phyloP scores from a whole-genome alignment of 2,113 vertebrate genomes.

The Glaucomys volans region DNA sequence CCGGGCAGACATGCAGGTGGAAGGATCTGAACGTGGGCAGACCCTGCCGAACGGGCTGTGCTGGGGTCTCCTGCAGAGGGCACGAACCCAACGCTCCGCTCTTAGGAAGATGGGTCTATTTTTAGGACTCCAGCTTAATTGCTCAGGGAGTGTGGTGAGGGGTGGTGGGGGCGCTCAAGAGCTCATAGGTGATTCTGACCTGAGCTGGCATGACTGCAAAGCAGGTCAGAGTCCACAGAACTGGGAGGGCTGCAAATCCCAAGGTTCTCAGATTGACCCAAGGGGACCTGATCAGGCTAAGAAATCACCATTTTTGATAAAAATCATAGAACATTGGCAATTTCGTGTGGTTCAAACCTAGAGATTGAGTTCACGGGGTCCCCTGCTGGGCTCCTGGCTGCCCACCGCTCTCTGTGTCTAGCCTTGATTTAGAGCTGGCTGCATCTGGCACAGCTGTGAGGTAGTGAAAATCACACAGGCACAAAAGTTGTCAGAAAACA shows the following conservation, averaged over 20 bases:
- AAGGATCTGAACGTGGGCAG: neutral
- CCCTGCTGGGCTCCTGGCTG: neutral
- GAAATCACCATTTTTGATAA: neutral
- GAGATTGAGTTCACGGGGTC: neutral
- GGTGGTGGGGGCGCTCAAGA: neutral
- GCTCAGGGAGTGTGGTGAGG: neutral
- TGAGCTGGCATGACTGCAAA: neutral
- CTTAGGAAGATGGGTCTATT: neutral
- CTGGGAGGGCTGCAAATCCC: neutral
- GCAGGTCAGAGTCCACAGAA: neutral
- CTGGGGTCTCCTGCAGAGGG: neutral
- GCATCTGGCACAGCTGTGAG: neutral
- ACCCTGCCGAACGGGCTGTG: neutral
- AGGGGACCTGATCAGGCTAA: neutral
- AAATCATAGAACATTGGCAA: neutral
- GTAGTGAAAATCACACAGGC: neutral
- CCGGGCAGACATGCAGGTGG: neutral
- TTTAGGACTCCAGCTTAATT: neutral
- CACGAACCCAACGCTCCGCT: neutral
- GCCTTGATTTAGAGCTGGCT: neutral
- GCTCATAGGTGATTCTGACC: neutral
- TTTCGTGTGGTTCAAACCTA: neutral
- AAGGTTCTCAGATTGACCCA: neutral
- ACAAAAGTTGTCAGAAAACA: neutral
- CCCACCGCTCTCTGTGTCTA: neutral